phyloP scores from a whole-genome alignment of 2,797 vertebrate species.

The Galagoides demidoff region DNA sequence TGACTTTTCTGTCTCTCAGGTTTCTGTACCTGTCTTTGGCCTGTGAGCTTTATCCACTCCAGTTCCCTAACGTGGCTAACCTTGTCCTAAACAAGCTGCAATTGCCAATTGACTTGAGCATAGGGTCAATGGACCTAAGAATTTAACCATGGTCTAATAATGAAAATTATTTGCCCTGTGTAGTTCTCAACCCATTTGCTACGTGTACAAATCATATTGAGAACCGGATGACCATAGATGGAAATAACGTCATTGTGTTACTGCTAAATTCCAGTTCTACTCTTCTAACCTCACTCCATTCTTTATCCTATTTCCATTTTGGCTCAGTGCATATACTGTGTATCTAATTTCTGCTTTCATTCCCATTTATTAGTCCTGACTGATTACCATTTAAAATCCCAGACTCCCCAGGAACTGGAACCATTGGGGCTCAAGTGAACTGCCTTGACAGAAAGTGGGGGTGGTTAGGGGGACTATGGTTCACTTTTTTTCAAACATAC shows the following conservation, averaged over 20 bases:
- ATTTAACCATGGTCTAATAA: background rate
- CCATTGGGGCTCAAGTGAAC: background rate
- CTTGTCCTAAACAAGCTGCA: background rate
- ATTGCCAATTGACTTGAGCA: background rate
- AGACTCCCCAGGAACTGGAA: background rate
- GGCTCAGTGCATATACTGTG: background rate
- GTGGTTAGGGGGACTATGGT: background rate
- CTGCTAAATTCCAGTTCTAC: background rate
- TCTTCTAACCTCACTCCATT: background rate
- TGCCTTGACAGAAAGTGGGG: background rate
- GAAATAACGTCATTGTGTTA: background rate
- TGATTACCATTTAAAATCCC: background rate
- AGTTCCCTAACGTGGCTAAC: background rate
- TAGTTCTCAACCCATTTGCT: background rate
- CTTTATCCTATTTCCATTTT: background rate
- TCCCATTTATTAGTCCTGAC: background rate
- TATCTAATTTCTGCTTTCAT: background rate
- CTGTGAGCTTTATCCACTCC: background rate
- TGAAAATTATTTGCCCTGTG: background rate
- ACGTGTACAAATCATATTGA: background rate
- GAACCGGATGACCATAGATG: background rate
- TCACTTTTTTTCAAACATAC: conserved; percentile 27
- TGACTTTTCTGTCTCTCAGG: background rate
- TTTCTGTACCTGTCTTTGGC: background rate
- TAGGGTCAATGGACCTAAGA: background rate